A percentile compares a stretch with the other conserved stretches of the same genome.
phyloP scores from a whole-genome alignment of 1,140 invertebrate species.

The Telenomus remus region DNA sequence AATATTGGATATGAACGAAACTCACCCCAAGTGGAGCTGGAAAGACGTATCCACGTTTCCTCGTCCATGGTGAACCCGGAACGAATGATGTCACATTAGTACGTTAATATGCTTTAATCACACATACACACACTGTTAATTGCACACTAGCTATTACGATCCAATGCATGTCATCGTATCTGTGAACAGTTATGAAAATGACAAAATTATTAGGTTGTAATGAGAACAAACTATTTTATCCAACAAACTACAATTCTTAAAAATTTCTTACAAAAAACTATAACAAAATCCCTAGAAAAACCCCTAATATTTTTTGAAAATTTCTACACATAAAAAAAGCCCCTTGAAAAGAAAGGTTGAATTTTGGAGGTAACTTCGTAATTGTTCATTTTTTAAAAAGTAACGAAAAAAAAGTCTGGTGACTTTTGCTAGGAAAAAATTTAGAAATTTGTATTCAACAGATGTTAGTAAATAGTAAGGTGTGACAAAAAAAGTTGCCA shows the following conservation, averaged over 20 bases:
- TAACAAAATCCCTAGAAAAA: no score
- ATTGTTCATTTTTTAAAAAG: no score
- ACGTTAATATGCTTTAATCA: slow-evolving; percentile 52
- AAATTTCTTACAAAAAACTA: no score
- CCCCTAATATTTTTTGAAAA: no score
- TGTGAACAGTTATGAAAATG: slow-evolving; percentile 15
- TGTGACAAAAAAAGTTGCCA: not conserved
- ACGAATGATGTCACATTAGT: slow-evolving; percentile 51
- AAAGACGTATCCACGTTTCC: slow-evolving; percentile 43
- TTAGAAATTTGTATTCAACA: not conserved
- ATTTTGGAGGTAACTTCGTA: no score
- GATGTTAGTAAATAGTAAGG: not conserved
- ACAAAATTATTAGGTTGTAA: not conserved
- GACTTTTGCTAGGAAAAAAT: no score
- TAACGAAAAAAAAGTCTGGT: no score
- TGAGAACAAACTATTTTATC: no score
- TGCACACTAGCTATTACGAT: slow-evolving; percentile 44
- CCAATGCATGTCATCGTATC: slow-evolving; percentile 46
- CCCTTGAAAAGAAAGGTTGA: no score
- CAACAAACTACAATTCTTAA: no score
- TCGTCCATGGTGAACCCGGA: slow-evolving; percentile 47
- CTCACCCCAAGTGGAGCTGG: slow-evolving; percentile 44
- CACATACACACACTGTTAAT: slow-evolving; percentile 55
- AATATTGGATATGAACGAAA: slow-evolving; percentile 16
- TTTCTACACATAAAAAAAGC: no score